phyloP scores from a whole-genome alignment of 2,888 invertebrate species.

The Andrena haemorrhoa region DNA sequence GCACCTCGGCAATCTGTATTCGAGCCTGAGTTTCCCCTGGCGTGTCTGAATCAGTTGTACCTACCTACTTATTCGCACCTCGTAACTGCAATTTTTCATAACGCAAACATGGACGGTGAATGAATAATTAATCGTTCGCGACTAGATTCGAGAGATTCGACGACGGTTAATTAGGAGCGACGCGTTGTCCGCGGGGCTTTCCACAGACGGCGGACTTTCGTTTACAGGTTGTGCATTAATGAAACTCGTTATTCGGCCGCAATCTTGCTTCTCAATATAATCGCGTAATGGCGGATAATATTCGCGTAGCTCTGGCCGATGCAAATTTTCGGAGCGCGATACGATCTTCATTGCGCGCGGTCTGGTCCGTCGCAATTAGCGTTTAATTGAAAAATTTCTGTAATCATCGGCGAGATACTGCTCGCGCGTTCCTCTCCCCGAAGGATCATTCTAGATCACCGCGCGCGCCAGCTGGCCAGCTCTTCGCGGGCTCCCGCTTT shows the following conservation, averaged over 20 bases:
- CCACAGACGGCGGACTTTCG: background rate
- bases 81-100: constrained; percentile 24
- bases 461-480: background rate
- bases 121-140: constrained; percentile 9
- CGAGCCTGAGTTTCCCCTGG: background rate
- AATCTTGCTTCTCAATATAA: constrained; percentile 44
- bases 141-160: constrained; percentile 11
- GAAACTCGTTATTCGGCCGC: constrained; percentile 20
- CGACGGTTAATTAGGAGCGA: constrained; percentile 20
- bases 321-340: constrained; percentile 58
- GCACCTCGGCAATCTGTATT: too few relatives aligned
- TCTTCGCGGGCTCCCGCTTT: constrained; percentile 26
- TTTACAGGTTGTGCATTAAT: background rate
- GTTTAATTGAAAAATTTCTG: constrained; percentile 66
- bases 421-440: constrained; percentile 17
- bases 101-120: background rate
- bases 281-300: constrained; percentile 56
- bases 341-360: constrained; percentile 55
- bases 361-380: constrained; percentile 57
- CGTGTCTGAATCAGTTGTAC: background rate
- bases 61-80: constrained; percentile 1
- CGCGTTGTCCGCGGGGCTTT: background rate
- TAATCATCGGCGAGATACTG: constrained; percentile 43
- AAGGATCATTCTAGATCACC: constrained; percentile 38
- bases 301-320: constrained; percentile 42